Percentiles rank a stretch among this genome's conserved stretches.
These are phyloP conservation scores for Trachymyrmex septentrionalis DNA, from an alignment of 1,140 invertebrate species.

Conservation along the genomic window DNA sequence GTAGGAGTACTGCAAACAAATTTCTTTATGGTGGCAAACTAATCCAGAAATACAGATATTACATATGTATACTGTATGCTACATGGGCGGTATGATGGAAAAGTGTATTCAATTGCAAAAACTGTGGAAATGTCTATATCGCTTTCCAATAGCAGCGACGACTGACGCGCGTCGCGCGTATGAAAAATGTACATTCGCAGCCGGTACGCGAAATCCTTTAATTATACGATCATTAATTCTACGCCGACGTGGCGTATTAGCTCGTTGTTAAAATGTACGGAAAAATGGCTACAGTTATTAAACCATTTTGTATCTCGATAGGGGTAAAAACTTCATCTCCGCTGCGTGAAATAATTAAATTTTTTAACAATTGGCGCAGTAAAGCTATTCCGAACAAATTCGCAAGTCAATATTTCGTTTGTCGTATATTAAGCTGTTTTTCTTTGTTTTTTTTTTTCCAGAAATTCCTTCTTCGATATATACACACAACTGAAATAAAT, in stretches of 20 bases:
- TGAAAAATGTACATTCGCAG: slow-evolving; percentile 62
- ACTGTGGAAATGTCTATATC: slow-evolving; percentile 66
- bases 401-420: background rate
- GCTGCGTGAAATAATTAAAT: slow-evolving; percentile 26
- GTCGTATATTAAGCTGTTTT: slow-evolving; percentile 9
- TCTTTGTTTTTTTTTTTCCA: no score
- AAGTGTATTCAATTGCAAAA: slow-evolving; percentile 62
- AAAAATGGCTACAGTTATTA: slow-evolving; percentile 60
- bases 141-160: slow-evolving; percentile 72
- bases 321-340: slow-evolving; percentile 14
- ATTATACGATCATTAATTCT: slow-evolving; percentile 54
- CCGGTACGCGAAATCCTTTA: slow-evolving; percentile 41
- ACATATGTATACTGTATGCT: slow-evolving; percentile 15
- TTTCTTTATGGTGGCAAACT: slow-evolving; percentile 19
- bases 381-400: slow-evolving; percentile 19
- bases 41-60: background rate
- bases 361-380: background rate
- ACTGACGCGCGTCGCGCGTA: slow-evolving; percentile 49
- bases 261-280: slow-evolving; percentile 61
- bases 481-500: background rate
- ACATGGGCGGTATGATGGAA: slow-evolving; percentile 19
- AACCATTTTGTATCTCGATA: slow-evolving; percentile 51
- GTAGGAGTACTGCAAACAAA: background rate
- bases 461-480: background rate
- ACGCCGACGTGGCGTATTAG: slow-evolving; percentile 56